Conservation (phyloP, 2,888 invertebrate genomes). For the Conchocele bisecta region DNA sequence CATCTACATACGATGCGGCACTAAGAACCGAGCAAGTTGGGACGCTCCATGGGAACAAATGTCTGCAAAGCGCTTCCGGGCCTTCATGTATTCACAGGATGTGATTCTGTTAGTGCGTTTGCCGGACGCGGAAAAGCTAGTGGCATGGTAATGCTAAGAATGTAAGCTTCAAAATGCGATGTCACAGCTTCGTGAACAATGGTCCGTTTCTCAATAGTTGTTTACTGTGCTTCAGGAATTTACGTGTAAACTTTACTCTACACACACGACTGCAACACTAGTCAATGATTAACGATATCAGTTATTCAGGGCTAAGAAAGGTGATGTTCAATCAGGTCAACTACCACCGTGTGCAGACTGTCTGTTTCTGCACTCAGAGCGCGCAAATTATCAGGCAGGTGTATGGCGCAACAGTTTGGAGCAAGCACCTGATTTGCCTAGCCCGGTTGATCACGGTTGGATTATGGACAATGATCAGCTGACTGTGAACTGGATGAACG, state of each 20-base stretch:
- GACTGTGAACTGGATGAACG: constrained; percentile 25
- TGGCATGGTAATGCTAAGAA: background rate
- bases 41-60: constrained; percentile 17
- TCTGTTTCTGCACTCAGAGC: constrained; percentile 11
- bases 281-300: constrained; percentile 43
- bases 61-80: background rate
- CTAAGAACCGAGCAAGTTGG: constrained; percentile 29
- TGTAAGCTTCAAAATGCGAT: background rate
- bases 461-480: background rate
- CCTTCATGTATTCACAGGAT: constrained; percentile 15
- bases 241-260: constrained; percentile 42
- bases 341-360: constrained; percentile 42
- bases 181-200: constrained; percentile 21
- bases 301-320: constrained; percentile 39
- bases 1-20: constrained; percentile 40
- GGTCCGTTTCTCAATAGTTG: constrained; percentile 28
- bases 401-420: constrained; percentile 39
- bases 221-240: constrained; percentile 24
- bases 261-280: background rate
- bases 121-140: background rate
- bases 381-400: constrained; percentile 58
- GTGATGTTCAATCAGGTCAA: constrained; percentile 27
- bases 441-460: constrained; percentile 27
- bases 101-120: constrained; percentile 3
- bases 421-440: constrained; percentile 5